Evolutionary conservation across 2,113 vertebrate genomes (phyloP).

Genomic region (Sphyrna mokarran): DNA sequence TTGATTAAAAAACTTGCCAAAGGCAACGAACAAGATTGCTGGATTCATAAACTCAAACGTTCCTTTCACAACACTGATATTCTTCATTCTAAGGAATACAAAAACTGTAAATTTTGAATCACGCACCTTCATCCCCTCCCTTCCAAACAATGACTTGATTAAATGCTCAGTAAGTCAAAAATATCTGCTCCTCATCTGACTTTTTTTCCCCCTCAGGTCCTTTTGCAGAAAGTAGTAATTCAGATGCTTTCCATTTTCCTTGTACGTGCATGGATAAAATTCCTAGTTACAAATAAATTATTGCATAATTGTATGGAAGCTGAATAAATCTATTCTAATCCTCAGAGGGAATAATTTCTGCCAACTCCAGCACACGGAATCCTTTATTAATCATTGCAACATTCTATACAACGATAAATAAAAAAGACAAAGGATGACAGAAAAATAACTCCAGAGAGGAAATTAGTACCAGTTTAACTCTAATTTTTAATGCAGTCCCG

Average conservation of each 20-base stretch:
- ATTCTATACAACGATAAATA: not conserved
- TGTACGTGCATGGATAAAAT: not conserved
- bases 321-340: not conserved
- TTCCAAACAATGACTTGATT: not conserved
- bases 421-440: slow-evolving; percentile 1
- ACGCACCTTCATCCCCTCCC: not conserved
- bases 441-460: not conserved
- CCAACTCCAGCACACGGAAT: not conserved
- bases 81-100: not conserved
- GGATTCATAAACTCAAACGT: not conserved
- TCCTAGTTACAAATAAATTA: not conserved
- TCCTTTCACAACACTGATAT: not conserved
- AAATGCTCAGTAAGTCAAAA: not conserved
- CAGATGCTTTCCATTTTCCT: not conserved
- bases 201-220: not conserved
- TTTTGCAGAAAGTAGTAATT: not conserved
- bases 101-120: not conserved
- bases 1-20: not conserved
- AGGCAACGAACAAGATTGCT: not conserved
- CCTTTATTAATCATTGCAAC: slow-evolving; percentile 14
- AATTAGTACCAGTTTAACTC: not conserved
- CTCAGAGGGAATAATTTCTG: not conserved
- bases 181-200: not conserved
- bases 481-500: not conserved
- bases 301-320: not conserved